These are phyloP conservation scores for Lacerta bilineata DNA, from an alignment of 2,797 vertebrate genomes.

Conservation along the genomic window DNA sequence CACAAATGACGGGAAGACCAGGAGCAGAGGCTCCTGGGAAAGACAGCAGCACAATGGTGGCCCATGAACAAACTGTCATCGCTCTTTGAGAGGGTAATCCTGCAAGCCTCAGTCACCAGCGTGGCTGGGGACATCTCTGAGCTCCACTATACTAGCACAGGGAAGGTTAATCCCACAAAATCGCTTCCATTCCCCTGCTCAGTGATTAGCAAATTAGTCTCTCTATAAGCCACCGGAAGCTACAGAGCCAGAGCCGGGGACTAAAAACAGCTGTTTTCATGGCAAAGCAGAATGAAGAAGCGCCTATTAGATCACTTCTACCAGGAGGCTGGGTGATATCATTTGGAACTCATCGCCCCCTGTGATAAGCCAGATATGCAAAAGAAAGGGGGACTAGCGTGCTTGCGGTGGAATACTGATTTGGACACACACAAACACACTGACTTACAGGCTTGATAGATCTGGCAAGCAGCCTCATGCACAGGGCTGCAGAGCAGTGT, in stretches of 20 bases:
- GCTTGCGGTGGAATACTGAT: not conserved
- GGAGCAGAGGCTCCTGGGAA: not conserved
- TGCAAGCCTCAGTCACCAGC: not conserved
- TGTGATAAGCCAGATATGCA: not conserved
- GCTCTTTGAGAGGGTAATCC: not conserved
- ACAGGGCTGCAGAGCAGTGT: not conserved
- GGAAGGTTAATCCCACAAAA: slow-evolving; percentile 11
- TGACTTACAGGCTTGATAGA: no score
- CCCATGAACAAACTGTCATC: not conserved
- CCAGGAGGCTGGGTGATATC: not conserved
- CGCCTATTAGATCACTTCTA: not conserved
- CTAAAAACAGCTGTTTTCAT: not conserved
- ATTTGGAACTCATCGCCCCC: not conserved
- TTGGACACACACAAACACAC: no score
- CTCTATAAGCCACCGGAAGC: not conserved
- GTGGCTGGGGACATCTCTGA: not conserved
- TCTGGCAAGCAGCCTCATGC: not conserved
- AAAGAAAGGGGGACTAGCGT: not conserved
- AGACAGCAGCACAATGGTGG: not conserved
- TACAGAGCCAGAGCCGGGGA: not conserved
- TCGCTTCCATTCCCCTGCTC: not conserved
- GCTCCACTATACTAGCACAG: not conserved
- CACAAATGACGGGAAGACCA: not conserved
- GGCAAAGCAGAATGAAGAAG: not conserved
- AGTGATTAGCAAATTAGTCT: slow-evolving; percentile 34